Base-by-base conservation (phyloP, 1,140 invertebrate species). In the Rhizoglyphus robini region DNA sequence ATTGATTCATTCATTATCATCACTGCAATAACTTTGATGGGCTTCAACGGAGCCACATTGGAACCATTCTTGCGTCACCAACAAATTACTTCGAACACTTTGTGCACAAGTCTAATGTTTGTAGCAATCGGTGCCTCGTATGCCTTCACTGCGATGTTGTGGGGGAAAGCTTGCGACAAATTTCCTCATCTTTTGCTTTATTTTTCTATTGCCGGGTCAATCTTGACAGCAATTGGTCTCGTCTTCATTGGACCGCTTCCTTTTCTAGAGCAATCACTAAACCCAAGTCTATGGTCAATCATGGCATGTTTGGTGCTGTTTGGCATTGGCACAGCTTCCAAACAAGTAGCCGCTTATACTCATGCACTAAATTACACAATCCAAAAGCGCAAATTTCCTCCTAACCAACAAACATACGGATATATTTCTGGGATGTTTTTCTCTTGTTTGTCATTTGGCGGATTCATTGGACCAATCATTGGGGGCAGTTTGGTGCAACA, bases 1-100 rank as follows among this genome's bases (percentile, higher is more conserved):
- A 23, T 67, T 1, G 63, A 67, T 46, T 2, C 66, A 13, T 57
- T 67, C 13, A 29, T 46, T 18, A 63, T 67, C 23, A 32, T 61
- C 8, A 61, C 67, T 3, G 48, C 65, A 25, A 20, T 63, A 2
- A 51, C 29, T 32, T 47, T 67, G 18, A 87, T 90, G 47, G 86
- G 87, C 62, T 90, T 89, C 75, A 74, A 88, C 2, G 83, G 85
- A 72, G 87, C 87, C 0, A 88, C 86, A 0, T 75, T 90, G 4
- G 87, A 90, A 71, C 87, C 87, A 1, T 87, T 90, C 79, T 73
- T 90, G 13, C 73, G 87, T 68, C 82, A 84, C 13, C 51, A 61
- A 20, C 27, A 51, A 3, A 32, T 68, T 1, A 34, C 13, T 2
- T 11, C 51, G 1, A 69, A 67, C 18, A 69, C 72, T 23, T 67